Percentiles rank a stretch among this genome's conserved stretches.
These are phyloP conservation scores for Metopia argyrocephala DNA, from an alignment of 2,888 invertebrate species.

Conservation along the genomic window DNA sequence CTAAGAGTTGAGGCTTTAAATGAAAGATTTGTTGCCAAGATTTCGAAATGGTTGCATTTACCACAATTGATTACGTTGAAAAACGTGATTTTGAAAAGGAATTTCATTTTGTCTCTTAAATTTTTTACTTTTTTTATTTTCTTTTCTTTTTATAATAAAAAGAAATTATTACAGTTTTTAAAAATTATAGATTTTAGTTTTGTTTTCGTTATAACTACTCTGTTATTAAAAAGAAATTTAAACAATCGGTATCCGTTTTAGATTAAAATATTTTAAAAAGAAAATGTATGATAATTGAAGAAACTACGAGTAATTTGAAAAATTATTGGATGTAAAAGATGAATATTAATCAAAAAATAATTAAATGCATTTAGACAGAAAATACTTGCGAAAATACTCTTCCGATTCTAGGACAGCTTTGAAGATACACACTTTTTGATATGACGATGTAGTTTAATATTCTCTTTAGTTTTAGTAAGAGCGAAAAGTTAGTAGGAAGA, in stretches of 20 bases:
- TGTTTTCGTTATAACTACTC: constrained; percentile 6
- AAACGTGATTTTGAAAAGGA: constrained; percentile 35
- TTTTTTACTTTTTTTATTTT: constrained; percentile 16
- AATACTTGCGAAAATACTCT: too few relatives aligned
- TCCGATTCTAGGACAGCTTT: too few relatives aligned
- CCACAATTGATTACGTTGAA: constrained; percentile 53
- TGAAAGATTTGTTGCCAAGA: constrained; percentile 52
- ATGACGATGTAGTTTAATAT: too few relatives aligned
- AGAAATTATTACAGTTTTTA: constrained; percentile 58
- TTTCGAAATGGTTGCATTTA: constrained; percentile 60
- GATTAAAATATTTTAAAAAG: too few relatives aligned
- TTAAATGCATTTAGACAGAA: too few relatives aligned
- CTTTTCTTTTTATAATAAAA: constrained; percentile 35
- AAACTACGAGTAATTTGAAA: too few relatives aligned
- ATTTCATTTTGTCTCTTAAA: constrained; percentile 29
- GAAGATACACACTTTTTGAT: too few relatives aligned
- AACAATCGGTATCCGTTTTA: constrained; percentile 54
- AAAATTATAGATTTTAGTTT: constrained; percentile 49
- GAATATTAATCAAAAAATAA: too few relatives aligned
- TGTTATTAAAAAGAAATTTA: constrained; percentile 22
- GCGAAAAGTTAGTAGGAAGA: too few relatives aligned
- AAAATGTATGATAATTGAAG: too few relatives aligned
- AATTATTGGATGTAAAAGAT: too few relatives aligned
- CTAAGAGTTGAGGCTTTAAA: constrained; percentile 41
- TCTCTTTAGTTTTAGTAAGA: too few relatives aligned